Conservation (phyloP, 2,888 invertebrate genomes). For the Platerodrilus igneus region DNA sequence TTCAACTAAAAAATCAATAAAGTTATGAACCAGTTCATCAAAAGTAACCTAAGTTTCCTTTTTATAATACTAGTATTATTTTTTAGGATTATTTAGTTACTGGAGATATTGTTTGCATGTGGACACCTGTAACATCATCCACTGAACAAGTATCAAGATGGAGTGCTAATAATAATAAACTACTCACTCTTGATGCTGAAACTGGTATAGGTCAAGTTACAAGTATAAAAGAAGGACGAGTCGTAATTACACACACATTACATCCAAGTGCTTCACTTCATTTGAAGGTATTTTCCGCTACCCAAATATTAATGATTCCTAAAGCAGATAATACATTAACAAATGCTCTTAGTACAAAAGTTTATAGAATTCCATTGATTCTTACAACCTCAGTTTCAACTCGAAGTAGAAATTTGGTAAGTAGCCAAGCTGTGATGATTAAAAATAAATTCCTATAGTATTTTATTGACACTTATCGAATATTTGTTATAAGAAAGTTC, state of each 20-base stretch:
- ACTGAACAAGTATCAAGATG: conserved; percentile 36
- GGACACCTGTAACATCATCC: conserved; percentile 46
- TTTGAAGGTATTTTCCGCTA: conserved; percentile 38
- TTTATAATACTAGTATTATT: too few relatives aligned
- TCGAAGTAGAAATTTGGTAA: conserved; percentile 42
- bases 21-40: not conserved
- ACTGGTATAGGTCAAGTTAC: conserved; percentile 44
- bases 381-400: conserved; percentile 36
- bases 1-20: not conserved
- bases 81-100: conserved; percentile 45
- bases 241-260: conserved; percentile 40
- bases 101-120: conserved; percentile 55
- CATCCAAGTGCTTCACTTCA: conserved; percentile 39
- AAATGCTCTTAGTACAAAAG: conserved; percentile 33
- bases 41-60: conserved; percentile 4
- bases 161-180: conserved; percentile 41
- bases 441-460: too few relatives aligned
- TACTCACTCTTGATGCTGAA: conserved; percentile 37
- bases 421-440: too few relatives aligned
- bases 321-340: conserved; percentile 33
- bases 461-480: too few relatives aligned
- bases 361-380: conserved; percentile 36
- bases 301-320: conserved; percentile 34
- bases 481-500: too few relatives aligned
- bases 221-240: conserved; percentile 36